Base-by-base conservation (phyloP, 2,797 vertebrate species). In the Pseudomugil gertrudae region DNA sequence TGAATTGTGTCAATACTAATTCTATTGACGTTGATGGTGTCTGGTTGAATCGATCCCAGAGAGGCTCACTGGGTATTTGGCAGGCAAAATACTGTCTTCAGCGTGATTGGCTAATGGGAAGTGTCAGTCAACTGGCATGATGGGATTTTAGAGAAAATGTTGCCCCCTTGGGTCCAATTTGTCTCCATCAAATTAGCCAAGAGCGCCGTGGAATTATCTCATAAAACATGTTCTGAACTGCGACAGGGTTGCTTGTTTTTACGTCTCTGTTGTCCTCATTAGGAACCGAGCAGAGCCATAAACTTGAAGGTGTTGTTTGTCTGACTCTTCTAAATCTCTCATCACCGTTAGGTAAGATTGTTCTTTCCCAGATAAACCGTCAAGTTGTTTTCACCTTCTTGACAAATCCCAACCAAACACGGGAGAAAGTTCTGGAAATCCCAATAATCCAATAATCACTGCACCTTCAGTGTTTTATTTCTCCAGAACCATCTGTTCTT, bases 1-100 rank as follows among this genome's bases (percentile, higher is more conserved):
- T 87, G 83, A 88, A 87, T 84, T 32, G 82, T 90, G 92, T 91
- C 90, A 75, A 90, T 93, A 88, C 85, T 93, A 93, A 93, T 94
- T 92, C 83, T 79, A 90, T 90, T 89, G 89, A 92, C 89, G 88
- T 83, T 85, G 86, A 87, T 81, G 80, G 84, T 79, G 88, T 87
- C 89, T 88, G 77, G 64, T 88, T 84, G 83, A 87, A 93, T 94
- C 81, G 84, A 93, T 92, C 79, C 80, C 77, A 65, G 73, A 84
- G 78, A 84, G 81, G 67, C 69, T 84, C 50, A 55, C 84, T 51
- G 80, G 77, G 67, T 60, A 60, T 87, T 90, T 89, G 89, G 86
- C 85, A 87, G 80, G 73, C 78, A 78, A 67, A 73, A 79, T 67
- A 72, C 80, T 84, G 79, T 74, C 84, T 83, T 90, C 79, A 83